phyloP scores from a whole-genome alignment of 2,797 vertebrate genomes.

The Pampus argenteus region DNA sequence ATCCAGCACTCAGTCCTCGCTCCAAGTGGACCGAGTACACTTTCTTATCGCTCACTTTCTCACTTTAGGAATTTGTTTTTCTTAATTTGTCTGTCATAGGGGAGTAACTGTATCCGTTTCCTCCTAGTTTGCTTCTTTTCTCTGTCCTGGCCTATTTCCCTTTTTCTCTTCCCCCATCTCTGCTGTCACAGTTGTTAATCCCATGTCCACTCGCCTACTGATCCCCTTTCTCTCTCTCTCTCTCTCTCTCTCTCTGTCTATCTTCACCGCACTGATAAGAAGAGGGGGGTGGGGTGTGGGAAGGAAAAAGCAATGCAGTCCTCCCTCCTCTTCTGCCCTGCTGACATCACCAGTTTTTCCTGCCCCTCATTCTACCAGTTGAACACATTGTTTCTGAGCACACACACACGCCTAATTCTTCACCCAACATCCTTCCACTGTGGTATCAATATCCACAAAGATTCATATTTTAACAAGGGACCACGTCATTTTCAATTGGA shows the following conservation, averaged over 20 bases:
- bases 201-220: constrained; percentile 35
- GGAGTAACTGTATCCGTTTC: background rate
- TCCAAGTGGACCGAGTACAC: constrained; percentile 4
- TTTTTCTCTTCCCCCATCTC: constrained; percentile 49
- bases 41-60: constrained; percentile 25
- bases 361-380: constrained; percentile 79
- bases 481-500: too few relatives aligned
- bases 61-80: background rate
- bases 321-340: constrained; percentile 76
- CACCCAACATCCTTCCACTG: constrained; percentile 5
- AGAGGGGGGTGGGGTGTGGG: constrained; percentile 33
- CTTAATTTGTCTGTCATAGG: background rate
- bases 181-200: constrained; percentile 42
- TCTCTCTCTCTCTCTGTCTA: background rate
- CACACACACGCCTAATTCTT: constrained; percentile 5
- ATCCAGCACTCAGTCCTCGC: background rate
- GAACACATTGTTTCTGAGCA: constrained; percentile 66
- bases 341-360: constrained; percentile 87
- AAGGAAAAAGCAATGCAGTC: constrained; percentile 77
- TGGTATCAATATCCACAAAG: background rate
- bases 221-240: constrained; percentile 27
- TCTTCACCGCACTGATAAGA: constrained; percentile 56
- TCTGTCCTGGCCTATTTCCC: constrained; percentile 9
- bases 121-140: background rate
- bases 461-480: too few relatives aligned